phyloP scores from a whole-genome alignment of 1,140 invertebrate genomes.

The Macrobrachium nipponense region DNA sequence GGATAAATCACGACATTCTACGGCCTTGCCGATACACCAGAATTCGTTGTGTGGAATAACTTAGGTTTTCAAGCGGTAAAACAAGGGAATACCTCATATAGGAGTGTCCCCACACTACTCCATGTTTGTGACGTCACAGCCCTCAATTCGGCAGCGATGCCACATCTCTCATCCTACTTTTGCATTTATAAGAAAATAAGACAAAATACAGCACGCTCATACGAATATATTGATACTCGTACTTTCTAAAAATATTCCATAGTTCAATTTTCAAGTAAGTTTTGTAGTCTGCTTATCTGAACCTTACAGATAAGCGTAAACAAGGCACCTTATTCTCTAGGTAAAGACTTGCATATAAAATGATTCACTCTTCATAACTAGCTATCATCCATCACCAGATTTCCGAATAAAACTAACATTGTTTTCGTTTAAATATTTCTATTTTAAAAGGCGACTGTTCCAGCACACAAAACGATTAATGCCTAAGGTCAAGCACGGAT shows the following conservation, averaged over 20 bases:
- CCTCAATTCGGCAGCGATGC: slow-evolving; percentile 28
- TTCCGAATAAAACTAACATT: too few relatives aligned
- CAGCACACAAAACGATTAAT: too few relatives aligned
- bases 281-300: too few relatives aligned
- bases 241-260: background rate
- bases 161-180: slow-evolving; percentile 31
- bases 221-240: too few relatives aligned
- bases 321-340: too few relatives aligned
- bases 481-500: too few relatives aligned
- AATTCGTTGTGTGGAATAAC: slow-evolving; percentile 50
- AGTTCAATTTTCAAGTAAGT: background rate
- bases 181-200: background rate
- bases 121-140: slow-evolving; percentile 61
- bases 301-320: too few relatives aligned
- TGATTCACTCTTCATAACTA: too few relatives aligned
- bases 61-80: slow-evolving; percentile 20
- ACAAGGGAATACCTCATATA: slow-evolving; percentile 38
- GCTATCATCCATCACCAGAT: too few relatives aligned
- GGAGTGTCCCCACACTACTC: slow-evolving; percentile 51
- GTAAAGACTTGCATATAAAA: too few relatives aligned
- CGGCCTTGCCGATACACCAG: slow-evolving; percentile 32
- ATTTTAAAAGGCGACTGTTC: too few relatives aligned
- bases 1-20: slow-evolving; percentile 55
- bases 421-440: too few relatives aligned
- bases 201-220: background rate